A percentile compares a stretch with the other conserved stretches of the same genome.
Evolutionary conservation across 2,113 vertebrate genomes (phyloP).

Genomic region (Eudorcas thomsonii): DNA sequence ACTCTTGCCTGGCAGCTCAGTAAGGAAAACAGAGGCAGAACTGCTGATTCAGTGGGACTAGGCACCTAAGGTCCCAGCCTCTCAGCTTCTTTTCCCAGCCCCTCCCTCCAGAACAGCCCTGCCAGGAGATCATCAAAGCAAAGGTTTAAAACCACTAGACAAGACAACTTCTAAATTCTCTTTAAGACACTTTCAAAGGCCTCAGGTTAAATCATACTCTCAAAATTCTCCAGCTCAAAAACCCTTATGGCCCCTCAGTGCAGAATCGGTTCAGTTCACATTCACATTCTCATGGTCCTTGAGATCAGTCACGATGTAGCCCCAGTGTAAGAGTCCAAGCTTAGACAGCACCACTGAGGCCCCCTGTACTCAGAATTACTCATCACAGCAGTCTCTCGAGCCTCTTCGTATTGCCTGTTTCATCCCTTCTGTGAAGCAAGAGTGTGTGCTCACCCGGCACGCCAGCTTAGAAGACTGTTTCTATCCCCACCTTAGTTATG

Average conservation of each 20-base stretch:
- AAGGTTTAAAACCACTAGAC: not conserved
- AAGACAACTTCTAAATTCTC: not conserved
- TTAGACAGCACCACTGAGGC: not conserved
- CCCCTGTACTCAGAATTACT: not conserved
- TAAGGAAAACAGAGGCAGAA: not conserved
- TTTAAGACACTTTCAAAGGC: not conserved
- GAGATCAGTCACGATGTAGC: not conserved
- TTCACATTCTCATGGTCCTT: not conserved
- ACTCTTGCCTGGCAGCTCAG: not conserved
- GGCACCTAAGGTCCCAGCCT: not conserved
- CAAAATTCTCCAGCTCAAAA: not conserved
- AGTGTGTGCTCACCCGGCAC: not conserved
- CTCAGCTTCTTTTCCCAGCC: not conserved
- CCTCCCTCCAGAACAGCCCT: not conserved
- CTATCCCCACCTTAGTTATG: no score
- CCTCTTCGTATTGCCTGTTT: not conserved
- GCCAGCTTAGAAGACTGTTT: not conserved
- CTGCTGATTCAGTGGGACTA: not conserved
- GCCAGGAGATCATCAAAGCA: not conserved
- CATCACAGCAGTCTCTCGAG: not conserved
- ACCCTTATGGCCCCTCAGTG: not conserved
- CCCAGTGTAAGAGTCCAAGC: not conserved
- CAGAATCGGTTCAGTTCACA: not conserved
- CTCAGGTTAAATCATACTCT: not conserved
- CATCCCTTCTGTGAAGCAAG: not conserved